Base-by-base conservation (phyloP, 1,140 invertebrate species). In the Ceratosolen solmsi region DNA sequence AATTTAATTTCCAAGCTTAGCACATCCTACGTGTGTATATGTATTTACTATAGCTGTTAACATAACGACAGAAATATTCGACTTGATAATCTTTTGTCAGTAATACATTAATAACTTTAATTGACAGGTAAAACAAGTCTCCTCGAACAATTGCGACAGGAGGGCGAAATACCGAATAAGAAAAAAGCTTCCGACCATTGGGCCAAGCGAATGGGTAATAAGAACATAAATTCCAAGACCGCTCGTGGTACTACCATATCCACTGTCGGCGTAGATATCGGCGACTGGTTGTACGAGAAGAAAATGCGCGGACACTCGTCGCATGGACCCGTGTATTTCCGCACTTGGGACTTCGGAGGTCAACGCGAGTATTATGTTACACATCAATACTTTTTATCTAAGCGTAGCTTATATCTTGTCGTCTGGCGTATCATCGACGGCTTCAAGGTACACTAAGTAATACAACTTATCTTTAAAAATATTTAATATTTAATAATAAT, bases 321-420 rank as follows among this genome's bases (percentile, higher is more conserved):
- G 1, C 94, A 96, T 83, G 98, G 98, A 0, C 95, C 97, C 0
- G 96, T 99, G 65, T 95, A 97, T n/a, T 99, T 99, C 92, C 93
- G 98, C 79, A 99, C 98, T 0, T 99, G 99, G 98, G 99, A 99
- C 91, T 99, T 99, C 93, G 98, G 98, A n/a, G 98, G 98, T 0
- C 98, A 99, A 92, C 95, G 95, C 87, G 98, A 99, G 89, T 98
- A 98, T 88, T 99, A 99, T 89, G 97, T 98, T 0, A 99, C 98
- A 0, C 98, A 99, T 93, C 98, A 99, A 87, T 99, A 99, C 89
- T 99, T 99, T 89, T 92, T 99, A 20, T 99, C 98, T 0, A 97
- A 98, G 84, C 93, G 99, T 49, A 99, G 98, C 82, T 91, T 99
- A 0, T 99, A 99, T 88, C 92, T 99, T 20, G 98, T 99, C 5